Evolutionary conservation across 2,113 vertebrate species (phyloP), one percentile per base, ranked within the genome.

Genomic region (Mellivora capensis): DNA sequence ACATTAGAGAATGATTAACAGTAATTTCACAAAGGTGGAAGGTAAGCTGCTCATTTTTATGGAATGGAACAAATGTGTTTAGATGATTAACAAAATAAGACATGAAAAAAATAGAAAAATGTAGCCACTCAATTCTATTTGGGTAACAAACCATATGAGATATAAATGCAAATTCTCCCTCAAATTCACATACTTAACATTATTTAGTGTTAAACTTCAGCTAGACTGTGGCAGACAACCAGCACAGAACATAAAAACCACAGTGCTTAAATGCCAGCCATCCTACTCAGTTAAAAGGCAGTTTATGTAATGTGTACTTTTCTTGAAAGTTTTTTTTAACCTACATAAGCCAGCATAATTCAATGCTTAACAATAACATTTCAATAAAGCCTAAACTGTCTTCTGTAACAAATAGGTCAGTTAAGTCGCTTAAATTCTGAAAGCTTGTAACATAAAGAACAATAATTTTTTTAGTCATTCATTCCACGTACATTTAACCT

Each of bases 1-100:
- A 98, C 98, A 98, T 98, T 98, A 98, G 94, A 96, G 97, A 98
- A 98, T 98, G 97, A 98, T 98, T 98, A 99, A 98, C 98, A 97
- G 84, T 90, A 98, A 98, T 98, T 98, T 98, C 90, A 95, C 91
- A 96, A 98, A 98, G 97, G 95, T 98, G 77, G 98, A 98, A 98
- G 91, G 96, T 98, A 98, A 98, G 97, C 96, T 86, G 77, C 96
- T 98, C 93, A 94, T 98, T 98, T 97, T 97, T 98, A 93, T 96
- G 97, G 80, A 97, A 97, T 97, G 94, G 97, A 97, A 98, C 93
- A 98, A 98, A 98, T 98, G 93, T 97, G 97, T 98, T 98, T 98
- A 96, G 97, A 98, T 27, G 57, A 98, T 98, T 98, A 98, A 98
- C 95, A 98, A 94, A 97, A 98, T 98, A 74, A 98, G 90, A 52